These are phyloP conservation scores for Melanotaenia nigrans DNA, from an alignment of 2,797 vertebrate species.

Conservation along the genomic window DNA sequence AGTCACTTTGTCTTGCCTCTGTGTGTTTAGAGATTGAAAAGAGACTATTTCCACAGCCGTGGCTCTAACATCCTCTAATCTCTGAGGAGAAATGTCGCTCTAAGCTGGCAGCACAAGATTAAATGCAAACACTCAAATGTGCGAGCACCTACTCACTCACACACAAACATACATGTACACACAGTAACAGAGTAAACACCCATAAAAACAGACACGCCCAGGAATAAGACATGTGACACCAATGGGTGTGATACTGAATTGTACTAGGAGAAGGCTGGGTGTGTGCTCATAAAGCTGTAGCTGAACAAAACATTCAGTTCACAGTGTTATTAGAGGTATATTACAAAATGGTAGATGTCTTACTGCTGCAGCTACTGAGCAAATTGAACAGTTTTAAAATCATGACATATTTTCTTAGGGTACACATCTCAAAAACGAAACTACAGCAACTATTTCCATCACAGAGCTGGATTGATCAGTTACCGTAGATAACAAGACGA, in stretches of 20 bases:
- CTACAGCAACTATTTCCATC: background rate
- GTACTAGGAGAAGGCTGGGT: constrained; percentile 22
- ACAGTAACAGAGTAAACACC: constrained; percentile 40
- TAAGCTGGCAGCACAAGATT: constrained; percentile 70
- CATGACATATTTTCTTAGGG: background rate
- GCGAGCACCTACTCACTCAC: constrained; percentile 16
- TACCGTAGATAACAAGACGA: background rate
- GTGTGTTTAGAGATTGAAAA: constrained; percentile 53
- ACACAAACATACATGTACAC: background rate
- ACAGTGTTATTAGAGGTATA: constrained; percentile 1
- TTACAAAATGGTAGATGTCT: background rate
- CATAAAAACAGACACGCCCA: constrained; percentile 58
- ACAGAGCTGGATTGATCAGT: background rate
- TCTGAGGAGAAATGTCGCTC: constrained; percentile 51
- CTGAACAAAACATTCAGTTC: constrained; percentile 20
- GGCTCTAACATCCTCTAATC: constrained; percentile 66
- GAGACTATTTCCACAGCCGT: constrained; percentile 57
- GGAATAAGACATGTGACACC: constrained; percentile 30
- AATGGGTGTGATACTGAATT: constrained; percentile 44
- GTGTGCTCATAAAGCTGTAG: constrained; percentile 15
- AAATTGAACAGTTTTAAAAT: background rate
- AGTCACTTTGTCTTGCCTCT: constrained; percentile 41
- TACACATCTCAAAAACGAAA: background rate
- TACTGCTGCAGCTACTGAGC: background rate
- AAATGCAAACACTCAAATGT: constrained; percentile 69